Conservation (phyloP, 1,140 invertebrate genomes). For the Helicoverpa armigera region DNA sequence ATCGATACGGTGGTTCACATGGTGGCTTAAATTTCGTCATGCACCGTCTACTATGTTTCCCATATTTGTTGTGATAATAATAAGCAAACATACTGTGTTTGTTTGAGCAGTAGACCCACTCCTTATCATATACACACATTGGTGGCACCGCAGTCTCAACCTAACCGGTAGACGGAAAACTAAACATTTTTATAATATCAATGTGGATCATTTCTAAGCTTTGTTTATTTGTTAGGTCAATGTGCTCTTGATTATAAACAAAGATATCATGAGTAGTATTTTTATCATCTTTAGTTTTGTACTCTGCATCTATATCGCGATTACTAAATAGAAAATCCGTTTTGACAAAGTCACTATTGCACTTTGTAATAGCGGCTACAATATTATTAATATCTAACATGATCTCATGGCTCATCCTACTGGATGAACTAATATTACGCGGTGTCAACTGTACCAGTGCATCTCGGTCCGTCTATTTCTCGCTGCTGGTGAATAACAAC, state of each 20-base stretch:
- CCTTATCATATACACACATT: constrained; percentile 53
- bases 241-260: constrained; percentile 9
- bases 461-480: constrained; percentile 30
- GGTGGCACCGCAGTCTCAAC: constrained; percentile 5
- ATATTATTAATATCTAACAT: constrained; percentile 21
- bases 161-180: constrained; percentile 23
- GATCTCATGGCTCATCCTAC: constrained; percentile 26
- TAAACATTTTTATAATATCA: constrained; percentile 23
- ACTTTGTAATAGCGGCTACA: not conserved
- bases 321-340: too few species aligned
- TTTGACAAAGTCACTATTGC: not conserved
- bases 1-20: constrained; percentile 27
- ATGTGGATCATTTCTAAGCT: constrained; percentile 24
- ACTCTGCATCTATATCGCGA: too few species aligned
- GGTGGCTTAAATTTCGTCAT: constrained; percentile 17
- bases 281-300: too few species aligned
- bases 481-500: constrained; percentile 32
- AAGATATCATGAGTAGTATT: not conserved
- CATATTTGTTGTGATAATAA: constrained; percentile 44
- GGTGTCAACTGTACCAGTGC: constrained; percentile 18
- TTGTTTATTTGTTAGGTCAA: constrained; percentile 12
- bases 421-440: constrained; percentile 19
- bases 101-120: constrained; percentile 39
- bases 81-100: constrained; percentile 37
- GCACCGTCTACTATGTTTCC: constrained; percentile 30